phyloP scores from a whole-genome alignment of 2,113 vertebrate species.

The Pelecanoides urinatrix region DNA sequence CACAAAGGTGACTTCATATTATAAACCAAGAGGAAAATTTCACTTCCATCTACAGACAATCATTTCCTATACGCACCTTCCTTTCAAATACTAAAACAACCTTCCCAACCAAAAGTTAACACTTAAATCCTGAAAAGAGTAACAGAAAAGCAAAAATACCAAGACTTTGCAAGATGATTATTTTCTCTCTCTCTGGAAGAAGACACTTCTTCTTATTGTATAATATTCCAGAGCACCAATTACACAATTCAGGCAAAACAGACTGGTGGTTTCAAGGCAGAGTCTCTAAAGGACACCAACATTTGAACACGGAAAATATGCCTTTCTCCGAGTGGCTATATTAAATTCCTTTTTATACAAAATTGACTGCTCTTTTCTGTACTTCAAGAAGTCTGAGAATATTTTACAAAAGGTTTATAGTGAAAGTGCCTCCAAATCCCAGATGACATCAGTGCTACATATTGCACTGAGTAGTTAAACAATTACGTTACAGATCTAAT shows the following conservation, averaged over 20 bases:
- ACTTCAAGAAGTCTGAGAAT: background rate
- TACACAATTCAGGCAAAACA: background rate
- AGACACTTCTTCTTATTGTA: background rate
- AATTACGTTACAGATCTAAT: background rate
- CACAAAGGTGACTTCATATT: background rate
- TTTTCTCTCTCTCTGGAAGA: background rate
- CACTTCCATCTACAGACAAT: background rate
- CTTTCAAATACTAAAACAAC: background rate
- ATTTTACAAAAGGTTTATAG: background rate
- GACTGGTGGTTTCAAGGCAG: background rate
- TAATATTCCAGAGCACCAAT: background rate
- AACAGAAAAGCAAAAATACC: background rate
- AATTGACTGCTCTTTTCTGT: background rate
- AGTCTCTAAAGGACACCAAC: background rate
- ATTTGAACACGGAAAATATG: background rate
- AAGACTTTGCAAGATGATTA: background rate
- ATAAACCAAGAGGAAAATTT: background rate
- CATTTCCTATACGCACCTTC: background rate
- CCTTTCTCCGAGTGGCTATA: background rate
- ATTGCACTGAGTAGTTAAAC: background rate
- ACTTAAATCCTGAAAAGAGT: background rate
- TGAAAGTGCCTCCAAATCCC: background rate
- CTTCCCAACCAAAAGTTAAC: background rate
- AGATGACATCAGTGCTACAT: background rate
- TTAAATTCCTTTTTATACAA: background rate